phyloP scores from a whole-genome alignment of 1,140 invertebrate genomes.

The Trypoxylus dichotomus region DNA sequence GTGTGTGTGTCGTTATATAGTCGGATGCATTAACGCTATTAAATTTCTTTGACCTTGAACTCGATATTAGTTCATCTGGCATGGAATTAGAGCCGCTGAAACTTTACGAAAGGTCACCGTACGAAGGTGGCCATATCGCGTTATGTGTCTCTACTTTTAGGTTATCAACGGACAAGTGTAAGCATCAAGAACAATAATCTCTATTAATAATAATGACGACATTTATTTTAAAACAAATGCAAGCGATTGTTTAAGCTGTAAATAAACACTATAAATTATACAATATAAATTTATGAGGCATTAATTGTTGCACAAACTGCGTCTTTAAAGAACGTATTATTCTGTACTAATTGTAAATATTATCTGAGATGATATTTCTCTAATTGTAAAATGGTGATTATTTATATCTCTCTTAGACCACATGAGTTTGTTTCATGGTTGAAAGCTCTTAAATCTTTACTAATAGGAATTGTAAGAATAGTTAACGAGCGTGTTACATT shows the following conservation, averaged over 20 bases:
- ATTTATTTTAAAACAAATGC: not conserved
- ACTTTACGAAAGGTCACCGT: not conserved
- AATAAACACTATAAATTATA: not conserved
- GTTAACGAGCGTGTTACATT: no score
- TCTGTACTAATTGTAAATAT: not conserved
- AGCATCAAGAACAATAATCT: not conserved
- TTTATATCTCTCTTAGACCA: no score
- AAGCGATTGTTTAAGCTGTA: not conserved
- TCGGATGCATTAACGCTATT: constrained; percentile 19
- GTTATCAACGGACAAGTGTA: not conserved
- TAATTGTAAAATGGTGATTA: not conserved
- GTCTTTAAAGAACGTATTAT: no score
- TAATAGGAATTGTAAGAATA: no score
- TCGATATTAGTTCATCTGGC: constrained; percentile 16
- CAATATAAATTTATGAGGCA: not conserved
- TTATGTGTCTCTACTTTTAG: constrained; percentile 1
- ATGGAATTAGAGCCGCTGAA: not conserved
- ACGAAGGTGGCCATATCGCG: not conserved
- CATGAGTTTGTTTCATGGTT: no score
- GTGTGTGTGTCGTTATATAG: not conserved
- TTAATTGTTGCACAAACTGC: not conserved
- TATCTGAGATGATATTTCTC: not conserved
- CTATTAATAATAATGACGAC: constrained; percentile 5
- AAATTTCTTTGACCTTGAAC: constrained; percentile 21
- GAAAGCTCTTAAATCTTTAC: no score